phyloP scores from a whole-genome alignment of 2,113 vertebrate genomes.

The Ibidorhyncha struthersii region DNA sequence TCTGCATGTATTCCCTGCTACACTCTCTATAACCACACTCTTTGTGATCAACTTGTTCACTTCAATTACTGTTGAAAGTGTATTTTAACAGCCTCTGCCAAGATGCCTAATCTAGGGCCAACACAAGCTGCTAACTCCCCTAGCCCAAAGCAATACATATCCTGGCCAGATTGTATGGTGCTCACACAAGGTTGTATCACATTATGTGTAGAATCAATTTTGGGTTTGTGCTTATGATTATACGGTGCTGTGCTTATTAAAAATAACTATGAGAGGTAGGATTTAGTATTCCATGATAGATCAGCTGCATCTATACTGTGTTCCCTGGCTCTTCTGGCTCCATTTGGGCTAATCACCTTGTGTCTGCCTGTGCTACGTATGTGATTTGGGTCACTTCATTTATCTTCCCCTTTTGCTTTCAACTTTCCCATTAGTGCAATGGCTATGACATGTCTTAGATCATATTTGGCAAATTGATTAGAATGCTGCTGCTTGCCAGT shows the following conservation, averaged over 20 bases:
- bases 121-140: background rate
- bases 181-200: background rate
- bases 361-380: background rate
- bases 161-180: background rate
- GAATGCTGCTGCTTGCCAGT: background rate
- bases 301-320: background rate
- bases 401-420: background rate
- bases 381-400: background rate
- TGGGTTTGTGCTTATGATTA: background rate
- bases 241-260: background rate
- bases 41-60: background rate
- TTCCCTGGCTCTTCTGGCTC: background rate
- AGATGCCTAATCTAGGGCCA: background rate
- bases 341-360: background rate
- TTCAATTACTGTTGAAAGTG: background rate
- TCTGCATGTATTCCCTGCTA: background rate
- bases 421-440: background rate
- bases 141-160: background rate
- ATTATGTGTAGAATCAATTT: background rate
- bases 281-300: background rate
- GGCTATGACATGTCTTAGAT: background rate
- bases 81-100: background rate
- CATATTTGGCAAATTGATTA: background rate
- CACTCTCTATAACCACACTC: background rate
- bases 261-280: background rate